phyloP scores from a whole-genome alignment of 2,797 vertebrate species.

The Rhynchonycteris naso region DNA sequence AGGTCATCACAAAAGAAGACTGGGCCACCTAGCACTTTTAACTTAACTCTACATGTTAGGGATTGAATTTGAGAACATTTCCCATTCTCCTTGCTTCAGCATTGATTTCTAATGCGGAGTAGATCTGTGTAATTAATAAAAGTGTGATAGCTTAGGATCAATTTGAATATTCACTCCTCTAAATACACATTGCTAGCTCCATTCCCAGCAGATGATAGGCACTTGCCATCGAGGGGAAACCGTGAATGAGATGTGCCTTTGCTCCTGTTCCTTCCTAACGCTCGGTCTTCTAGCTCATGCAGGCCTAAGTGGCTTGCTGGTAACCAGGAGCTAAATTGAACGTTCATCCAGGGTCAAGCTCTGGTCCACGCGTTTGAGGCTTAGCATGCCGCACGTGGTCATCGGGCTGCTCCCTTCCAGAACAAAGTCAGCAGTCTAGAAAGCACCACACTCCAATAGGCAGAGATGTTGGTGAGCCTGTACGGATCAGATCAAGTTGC shows the following conservation, averaged over 20 bases:
- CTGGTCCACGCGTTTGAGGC: not conserved
- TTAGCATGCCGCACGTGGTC: not conserved
- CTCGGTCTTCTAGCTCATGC: not conserved
- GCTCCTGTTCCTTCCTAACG: not conserved
- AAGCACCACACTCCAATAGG: not conserved
- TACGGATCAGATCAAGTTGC: not conserved
- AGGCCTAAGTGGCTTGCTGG: not conserved
- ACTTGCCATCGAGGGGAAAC: not conserved
- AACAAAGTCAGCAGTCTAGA: constrained; percentile 6
- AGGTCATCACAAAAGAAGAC: not conserved
- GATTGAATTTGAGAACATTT: not conserved
- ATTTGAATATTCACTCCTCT: not conserved
- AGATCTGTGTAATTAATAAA: not conserved
- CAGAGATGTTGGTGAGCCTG: not conserved
- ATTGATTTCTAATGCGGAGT: not conserved
- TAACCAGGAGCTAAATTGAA: not conserved
- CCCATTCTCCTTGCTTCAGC: not conserved
- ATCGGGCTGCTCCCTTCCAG: not conserved
- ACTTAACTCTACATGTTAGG: not conserved
- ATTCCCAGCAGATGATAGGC: not conserved
- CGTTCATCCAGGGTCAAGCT: not conserved
- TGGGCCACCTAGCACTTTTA: not conserved
- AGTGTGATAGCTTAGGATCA: not conserved
- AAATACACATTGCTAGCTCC: not conserved
- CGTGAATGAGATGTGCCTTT: not conserved